phyloP scores from a whole-genome alignment of 2,888 invertebrate species.

The Linnaemya tessellans region DNA sequence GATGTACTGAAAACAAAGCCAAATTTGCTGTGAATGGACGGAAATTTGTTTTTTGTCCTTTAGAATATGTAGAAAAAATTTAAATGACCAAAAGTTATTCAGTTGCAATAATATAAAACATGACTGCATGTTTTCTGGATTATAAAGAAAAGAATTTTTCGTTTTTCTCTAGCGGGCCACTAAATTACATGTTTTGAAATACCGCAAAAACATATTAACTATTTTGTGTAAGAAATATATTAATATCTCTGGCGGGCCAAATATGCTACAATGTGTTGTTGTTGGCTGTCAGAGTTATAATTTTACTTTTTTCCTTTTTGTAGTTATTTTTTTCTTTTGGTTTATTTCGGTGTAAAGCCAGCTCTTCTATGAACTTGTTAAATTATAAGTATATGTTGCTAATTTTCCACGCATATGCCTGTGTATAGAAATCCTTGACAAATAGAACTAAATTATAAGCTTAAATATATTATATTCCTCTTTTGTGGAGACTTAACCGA shows the following conservation, averaged over 20 bases:
- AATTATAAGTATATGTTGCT: not conserved
- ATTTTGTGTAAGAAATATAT: not conserved
- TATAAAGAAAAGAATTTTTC: not conserved
- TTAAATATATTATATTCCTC: constrained; percentile 43
- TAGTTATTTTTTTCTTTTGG: not conserved
- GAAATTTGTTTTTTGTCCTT: no score
- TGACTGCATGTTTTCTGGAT: no score
- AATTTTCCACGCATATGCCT: constrained; percentile 17
- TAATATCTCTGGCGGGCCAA: constrained; percentile 15
- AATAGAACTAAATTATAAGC: constrained; percentile 36
- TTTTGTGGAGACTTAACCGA: not conserved
- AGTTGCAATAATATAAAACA: not conserved
- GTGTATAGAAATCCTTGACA: constrained; percentile 6
- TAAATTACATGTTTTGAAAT: not conserved
- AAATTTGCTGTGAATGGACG: no score
- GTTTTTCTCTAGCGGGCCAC: not conserved
- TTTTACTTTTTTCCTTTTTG: not conserved
- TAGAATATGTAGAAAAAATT: no score
- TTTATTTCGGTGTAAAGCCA: not conserved
- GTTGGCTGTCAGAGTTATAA: not conserved
- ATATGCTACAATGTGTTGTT: not conserved
- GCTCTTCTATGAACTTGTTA: not conserved
- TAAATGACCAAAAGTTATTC: not conserved
- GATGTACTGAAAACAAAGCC: no score
- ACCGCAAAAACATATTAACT: not conserved